These are phyloP conservation scores for Scomber japonicus DNA, from an alignment of 2,113 vertebrate genomes.

Conservation along the genomic window DNA sequence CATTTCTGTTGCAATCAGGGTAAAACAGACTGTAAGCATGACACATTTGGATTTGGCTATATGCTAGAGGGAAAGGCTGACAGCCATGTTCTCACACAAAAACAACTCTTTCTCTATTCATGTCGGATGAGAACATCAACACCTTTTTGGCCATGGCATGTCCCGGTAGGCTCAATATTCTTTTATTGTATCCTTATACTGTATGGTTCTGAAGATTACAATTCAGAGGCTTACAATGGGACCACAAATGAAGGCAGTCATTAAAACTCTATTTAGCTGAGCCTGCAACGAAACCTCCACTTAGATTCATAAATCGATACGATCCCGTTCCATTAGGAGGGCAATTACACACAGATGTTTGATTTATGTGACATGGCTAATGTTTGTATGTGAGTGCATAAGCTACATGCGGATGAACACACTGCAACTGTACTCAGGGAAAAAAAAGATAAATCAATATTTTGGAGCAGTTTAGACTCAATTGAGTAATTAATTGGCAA, in stretches of 20 bases:
- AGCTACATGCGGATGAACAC: slow-evolving; percentile 22
- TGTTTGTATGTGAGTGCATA: slow-evolving; percentile 27
- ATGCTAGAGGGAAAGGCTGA: neutral
- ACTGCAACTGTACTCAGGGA: slow-evolving; percentile 1
- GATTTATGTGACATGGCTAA: slow-evolving; percentile 52
- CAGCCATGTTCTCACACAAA: neutral
- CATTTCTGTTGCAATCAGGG: neutral
- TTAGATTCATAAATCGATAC: slow-evolving; percentile 66
- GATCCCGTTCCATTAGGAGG: slow-evolving; percentile 55
- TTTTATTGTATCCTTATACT: slow-evolving; percentile 12
- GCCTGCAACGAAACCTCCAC: slow-evolving; percentile 53
- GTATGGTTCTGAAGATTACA: slow-evolving; percentile 20
- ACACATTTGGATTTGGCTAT: neutral
- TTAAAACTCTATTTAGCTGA: slow-evolving; percentile 56
- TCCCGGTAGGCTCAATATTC: slow-evolving; percentile 17
- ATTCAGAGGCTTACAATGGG: slow-evolving; percentile 29
- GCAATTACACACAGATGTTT: slow-evolving; percentile 52
- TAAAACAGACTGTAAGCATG: neutral
- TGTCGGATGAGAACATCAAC: neutral
- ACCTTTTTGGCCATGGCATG: neutral
- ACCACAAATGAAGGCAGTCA: slow-evolving; percentile 38
- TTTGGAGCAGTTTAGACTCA: slow-evolving; percentile 14
- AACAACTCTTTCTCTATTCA: neutral
- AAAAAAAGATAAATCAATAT: slow-evolving; percentile 28
- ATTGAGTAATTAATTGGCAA: slow-evolving; percentile 37